Percentiles rank a stretch among this genome's conserved stretches.
These are phyloP conservation scores for Zonotrichia leucophrys DNA, from an alignment of 2,113 vertebrate species.

Conservation along the genomic window DNA sequence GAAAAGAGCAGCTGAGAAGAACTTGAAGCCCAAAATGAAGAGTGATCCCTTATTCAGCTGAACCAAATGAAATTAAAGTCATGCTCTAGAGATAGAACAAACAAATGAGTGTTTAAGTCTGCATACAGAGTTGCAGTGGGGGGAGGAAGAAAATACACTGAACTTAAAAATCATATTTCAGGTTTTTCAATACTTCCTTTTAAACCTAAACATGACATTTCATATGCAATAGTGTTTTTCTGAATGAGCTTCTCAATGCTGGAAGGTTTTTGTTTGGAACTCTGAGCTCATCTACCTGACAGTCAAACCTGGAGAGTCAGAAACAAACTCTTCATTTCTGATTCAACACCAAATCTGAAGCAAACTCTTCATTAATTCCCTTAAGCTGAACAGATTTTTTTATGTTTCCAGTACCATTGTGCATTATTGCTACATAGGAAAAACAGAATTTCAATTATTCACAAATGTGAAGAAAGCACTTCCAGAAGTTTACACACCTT, in stretches of 20 bases:
- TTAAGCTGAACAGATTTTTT: neutral
- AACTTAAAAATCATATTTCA: neutral
- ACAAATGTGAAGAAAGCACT: neutral
- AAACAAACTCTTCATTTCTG: neutral
- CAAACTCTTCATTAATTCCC: conserved; percentile 35
- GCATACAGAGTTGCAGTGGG: neutral
- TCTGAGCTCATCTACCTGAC: neutral
- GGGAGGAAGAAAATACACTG: neutral
- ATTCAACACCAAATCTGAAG: neutral
- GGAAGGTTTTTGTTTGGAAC: neutral
- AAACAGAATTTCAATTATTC: conserved; percentile 38
- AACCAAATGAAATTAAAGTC: neutral
- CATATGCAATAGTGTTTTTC: neutral
- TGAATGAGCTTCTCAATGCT: neutral
- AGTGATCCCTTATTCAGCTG: neutral
- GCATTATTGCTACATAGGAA: neutral
- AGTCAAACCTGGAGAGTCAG: neutral
- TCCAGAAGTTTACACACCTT: neutral
- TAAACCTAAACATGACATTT: neutral
- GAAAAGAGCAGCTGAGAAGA: neutral
- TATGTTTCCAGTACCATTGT: neutral
- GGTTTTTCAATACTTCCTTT: neutral
- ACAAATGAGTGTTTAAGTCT: neutral
- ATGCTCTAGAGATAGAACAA: neutral
- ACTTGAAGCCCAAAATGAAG: neutral